Base-by-base conservation (phyloP, 2,113 vertebrate species). In the Sander vitreus region DNA sequence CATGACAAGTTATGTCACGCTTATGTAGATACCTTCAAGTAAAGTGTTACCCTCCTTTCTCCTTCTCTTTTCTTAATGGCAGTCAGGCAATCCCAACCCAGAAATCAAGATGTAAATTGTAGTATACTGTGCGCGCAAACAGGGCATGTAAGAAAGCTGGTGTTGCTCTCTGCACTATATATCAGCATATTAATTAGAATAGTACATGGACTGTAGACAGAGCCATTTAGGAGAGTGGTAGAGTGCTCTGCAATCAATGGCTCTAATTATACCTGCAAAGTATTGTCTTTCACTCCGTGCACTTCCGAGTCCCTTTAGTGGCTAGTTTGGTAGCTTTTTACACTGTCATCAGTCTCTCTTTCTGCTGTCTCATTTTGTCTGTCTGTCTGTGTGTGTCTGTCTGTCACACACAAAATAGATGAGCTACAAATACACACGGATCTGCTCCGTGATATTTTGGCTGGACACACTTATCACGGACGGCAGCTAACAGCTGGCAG, bases 261-360 rank as follows among this genome's bases (percentile, higher is more conserved):
- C 63, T 76, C 77, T 84, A 83, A 84, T 86, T 85, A 84, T 62
- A 89, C 78, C 63, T 79, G 88, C 13, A 14, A 54, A 73, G 73
- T 47, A 78, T 51, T 51, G 25, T 33, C 14, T 11, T 62, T 59
- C 57, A 9, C 66, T 51, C 25, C 1, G 14, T 45, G 51, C 50
- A 19, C 39, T 43, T 75, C 4, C 16, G 16, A 48, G 18, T 4
- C 25, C 51, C 21, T 51, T 60, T 10, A 23, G 21, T 30, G 71
- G 25, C 21, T 3, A 27, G 23, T 50, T 47, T 48, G 16, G 2
- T 33, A 1, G 47, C n/a, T 30, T 27, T 21, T 23, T 19, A 39
- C 51, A 6, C 47, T 71, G 36, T 45, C 33, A 21, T 43, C 21
- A 10, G 13, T 71, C 69, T 14, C 10, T 33, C 33, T 33, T 6